A percentile compares a stretch with the other conserved stretches of the same genome.
phyloP scores from a whole-genome alignment of 2,888 invertebrate species.

The Dryobota labecula region DNA sequence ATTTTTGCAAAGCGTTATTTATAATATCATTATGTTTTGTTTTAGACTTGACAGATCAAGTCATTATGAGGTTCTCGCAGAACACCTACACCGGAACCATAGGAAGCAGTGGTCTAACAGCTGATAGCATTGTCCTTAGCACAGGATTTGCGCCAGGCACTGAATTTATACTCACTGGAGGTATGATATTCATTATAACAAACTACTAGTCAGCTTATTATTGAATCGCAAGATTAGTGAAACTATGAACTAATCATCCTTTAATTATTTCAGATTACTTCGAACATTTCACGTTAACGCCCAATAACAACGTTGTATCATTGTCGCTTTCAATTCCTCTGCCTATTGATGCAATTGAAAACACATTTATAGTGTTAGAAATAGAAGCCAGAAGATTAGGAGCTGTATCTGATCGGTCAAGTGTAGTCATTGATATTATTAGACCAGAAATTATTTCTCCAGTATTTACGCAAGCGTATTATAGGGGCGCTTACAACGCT shows the following conservation, averaged over 20 bases:
- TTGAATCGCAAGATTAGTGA: not conserved
- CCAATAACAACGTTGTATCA: conserved; percentile 64
- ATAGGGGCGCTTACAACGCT: conserved; percentile 70
- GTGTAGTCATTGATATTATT: conserved; percentile 73
- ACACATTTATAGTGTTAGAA: conserved; percentile 76
- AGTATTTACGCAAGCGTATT: conserved; percentile 73
- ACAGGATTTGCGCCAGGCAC: conserved; percentile 73
- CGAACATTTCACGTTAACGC: conserved; percentile 67
- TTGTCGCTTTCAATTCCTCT: conserved; percentile 64
- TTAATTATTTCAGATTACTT: conserved; percentile 71
- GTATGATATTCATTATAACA: conserved; percentile 62
- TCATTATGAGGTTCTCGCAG: conserved; percentile 68
- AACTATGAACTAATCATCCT: not conserved
- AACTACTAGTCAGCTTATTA: not conserved
- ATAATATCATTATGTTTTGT: conserved; percentile 8
- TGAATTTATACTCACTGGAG: conserved; percentile 73
- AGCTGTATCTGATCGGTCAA: conserved; percentile 74
- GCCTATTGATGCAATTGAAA: conserved; percentile 66
- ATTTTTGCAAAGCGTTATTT: not conserved
- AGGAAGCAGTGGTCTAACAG: conserved; percentile 65
- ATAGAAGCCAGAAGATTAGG: conserved; percentile 76
- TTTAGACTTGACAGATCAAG: conserved; percentile 78
- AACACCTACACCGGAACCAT: conserved; percentile 74
- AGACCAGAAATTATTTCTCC: conserved; percentile 66
- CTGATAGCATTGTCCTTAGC: conserved; percentile 73